Evolutionary conservation across 2,888 invertebrate species (phyloP), one percentile per base, ranked within the genome.

Genomic region (Cryptophagus acutangulus): DNA sequence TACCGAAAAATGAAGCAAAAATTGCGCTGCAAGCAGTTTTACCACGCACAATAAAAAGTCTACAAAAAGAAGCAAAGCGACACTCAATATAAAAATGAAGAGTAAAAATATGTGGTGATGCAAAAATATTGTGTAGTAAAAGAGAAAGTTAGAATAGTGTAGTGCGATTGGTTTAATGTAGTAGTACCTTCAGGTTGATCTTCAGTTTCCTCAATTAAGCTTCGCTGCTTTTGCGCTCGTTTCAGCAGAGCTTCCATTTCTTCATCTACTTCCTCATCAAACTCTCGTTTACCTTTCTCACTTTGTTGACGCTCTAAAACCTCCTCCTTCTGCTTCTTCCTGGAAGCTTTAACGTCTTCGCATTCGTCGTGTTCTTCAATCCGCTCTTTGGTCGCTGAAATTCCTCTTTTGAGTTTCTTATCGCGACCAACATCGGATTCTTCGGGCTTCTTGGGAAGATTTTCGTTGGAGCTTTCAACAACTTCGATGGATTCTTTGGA

Each of bases 131-230:
- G 26, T 26, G 26, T 26, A 3, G 9, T 26, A 13, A 26, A 26
- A 26, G n/a, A 6, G 12, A 26, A 6, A 12, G 26, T 26, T n/a
- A 26, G 26, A 26, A n/a, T 3, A 26, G n/a, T 26, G n/a, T n/a
- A n/a, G n/a, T 18, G 17, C n/a, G n/a, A n/a, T n/a, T 49, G 41
- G 33, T 46, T 41, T 43, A 33, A n/a, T n/a, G n/a, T n/a, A 34
- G 33, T 39, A 53, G 41, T 58, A 59, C 58, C 62, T 56, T 55
- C 52, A 38, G 45, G 33, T 41, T 56, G 75, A 61, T 77, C 73
- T 44, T 81, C 70, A 55, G 83, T 80, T 67, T 84, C 82, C 53
- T 79, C 81, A 57, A 84, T 73, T 57, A 81, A 76, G 67, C 79
- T 82, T 65, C 83, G 75, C 65, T 84, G 83, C 57, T 75, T 76